Percentiles rank a stretch among this genome's conserved stretches.
Conservation (phyloP, 2,113 vertebrate genomes). For the Anarhynchus alexandrinus region DNA sequence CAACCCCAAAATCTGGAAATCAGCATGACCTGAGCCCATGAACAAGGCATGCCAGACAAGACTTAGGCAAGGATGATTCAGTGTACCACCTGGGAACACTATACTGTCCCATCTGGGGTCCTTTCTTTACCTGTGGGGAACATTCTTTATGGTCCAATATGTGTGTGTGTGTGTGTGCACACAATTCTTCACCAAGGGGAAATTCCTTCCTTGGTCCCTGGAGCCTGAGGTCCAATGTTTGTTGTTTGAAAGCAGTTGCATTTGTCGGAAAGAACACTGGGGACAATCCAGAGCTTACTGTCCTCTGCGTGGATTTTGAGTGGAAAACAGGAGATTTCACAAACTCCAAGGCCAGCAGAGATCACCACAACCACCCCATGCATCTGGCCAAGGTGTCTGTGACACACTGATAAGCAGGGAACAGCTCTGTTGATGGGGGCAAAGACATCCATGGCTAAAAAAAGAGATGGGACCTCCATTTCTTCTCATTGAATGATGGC, state of each 20-base stretch:
- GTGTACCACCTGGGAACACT: rapidly evolving
- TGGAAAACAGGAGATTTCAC: not conserved
- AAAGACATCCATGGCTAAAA: not conserved
- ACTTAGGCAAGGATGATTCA: not conserved
- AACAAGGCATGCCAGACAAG: not conserved
- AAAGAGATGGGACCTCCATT: not conserved
- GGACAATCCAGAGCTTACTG: not conserved
- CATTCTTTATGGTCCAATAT: not conserved
- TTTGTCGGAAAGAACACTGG: not conserved
- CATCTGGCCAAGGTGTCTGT: not conserved
- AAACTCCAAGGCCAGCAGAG: not conserved
- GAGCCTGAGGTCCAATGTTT: not conserved
- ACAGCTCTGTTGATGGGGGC: not conserved
- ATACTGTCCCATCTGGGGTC: not conserved
- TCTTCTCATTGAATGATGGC: not conserved
- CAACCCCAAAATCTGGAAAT: not conserved
- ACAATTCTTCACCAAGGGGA: not conserved
- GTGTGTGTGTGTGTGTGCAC: not conserved
- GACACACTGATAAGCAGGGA: not conserved
- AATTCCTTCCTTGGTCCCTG: not conserved
- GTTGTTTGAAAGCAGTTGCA: not conserved
- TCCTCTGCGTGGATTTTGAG: not conserved
- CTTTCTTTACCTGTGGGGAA: not conserved
- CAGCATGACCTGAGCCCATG: not conserved
- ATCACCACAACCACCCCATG: not conserved